phyloP scores from a whole-genome alignment of 2,888 invertebrate genomes.

The Athripsodes cinereus region DNA sequence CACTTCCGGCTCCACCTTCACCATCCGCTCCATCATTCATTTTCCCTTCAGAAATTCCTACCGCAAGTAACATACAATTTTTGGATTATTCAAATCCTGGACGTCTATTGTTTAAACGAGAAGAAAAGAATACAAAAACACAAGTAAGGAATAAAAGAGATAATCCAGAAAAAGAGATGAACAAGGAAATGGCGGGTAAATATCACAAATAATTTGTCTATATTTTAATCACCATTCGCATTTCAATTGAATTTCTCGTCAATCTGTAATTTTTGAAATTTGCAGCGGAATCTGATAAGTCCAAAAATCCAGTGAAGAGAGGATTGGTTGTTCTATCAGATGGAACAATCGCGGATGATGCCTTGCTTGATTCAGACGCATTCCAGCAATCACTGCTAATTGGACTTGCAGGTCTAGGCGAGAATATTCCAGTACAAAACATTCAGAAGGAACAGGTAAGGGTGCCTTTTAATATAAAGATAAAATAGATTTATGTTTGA shows the following conservation, averaged over 20 bases:
- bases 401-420: slow-evolving; percentile 66
- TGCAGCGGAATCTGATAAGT: slow-evolving; percentile 20
- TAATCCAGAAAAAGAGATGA: slow-evolving; percentile 44
- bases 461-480: too few relatives aligned
- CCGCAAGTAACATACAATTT: slow-evolving; percentile 59
- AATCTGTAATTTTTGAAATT: too few relatives aligned
- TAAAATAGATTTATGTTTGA: too few relatives aligned
- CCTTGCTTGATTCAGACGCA: slow-evolving; percentile 42
- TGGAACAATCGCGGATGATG: slow-evolving; percentile 63
- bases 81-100: slow-evolving; percentile 48
- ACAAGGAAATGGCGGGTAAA: slow-evolving; percentile 27
- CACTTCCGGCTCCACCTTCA: slow-evolving; percentile 29
- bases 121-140: slow-evolving; percentile 31
- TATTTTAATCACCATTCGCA: neutral
- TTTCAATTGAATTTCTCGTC: neutral
- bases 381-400: slow-evolving; percentile 52
- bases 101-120: slow-evolving; percentile 50
- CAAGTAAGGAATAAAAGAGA: slow-evolving; percentile 44
- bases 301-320: slow-evolving; percentile 56
- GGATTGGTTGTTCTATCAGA: slow-evolving; percentile 60
- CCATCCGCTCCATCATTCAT: slow-evolving; percentile 15
- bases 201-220: neutral
- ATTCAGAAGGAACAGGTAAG: slow-evolving; percentile 57
- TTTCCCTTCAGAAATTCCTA: slow-evolving; percentile 37
- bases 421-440: slow-evolving; percentile 54